Percentiles rank a stretch among this genome's conserved stretches.
Evolutionary conservation across 1,140 invertebrate genomes (phyloP).

Genomic region (Trichogramma pretiosum): DNA sequence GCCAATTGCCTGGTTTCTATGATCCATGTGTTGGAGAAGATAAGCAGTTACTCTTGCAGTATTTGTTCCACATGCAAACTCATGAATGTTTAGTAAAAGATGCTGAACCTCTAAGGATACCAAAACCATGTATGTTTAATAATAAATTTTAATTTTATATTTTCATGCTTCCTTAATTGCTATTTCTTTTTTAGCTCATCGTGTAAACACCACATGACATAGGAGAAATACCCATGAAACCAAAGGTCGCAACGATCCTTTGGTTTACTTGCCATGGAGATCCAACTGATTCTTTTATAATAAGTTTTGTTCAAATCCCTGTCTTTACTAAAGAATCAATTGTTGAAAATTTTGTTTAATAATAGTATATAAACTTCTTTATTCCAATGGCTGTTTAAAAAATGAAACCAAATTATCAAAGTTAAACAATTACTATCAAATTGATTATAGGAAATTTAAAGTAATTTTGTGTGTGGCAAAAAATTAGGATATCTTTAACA

Average conservation of each 20-base stretch:
- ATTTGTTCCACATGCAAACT: constrained; percentile 69
- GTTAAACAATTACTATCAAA: too few species aligned
- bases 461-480: too few species aligned
- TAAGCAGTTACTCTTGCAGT: constrained; percentile 80
- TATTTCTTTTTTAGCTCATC: constrained; percentile 40
- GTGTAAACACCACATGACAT: constrained; percentile 45
- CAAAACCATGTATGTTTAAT: constrained; percentile 51
- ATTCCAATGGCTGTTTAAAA: background rate
- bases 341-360: constrained; percentile 1
- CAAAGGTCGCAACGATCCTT: constrained; percentile 9
- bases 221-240: constrained; percentile 16
- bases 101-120: constrained; percentile 68
- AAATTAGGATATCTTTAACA: too few species aligned
- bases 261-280: constrained; percentile 9
- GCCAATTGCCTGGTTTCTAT: constrained; percentile 91
- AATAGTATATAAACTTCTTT: constrained; percentile 7
- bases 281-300: too few species aligned
- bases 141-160: constrained; percentile 4
- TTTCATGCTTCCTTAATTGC: too few species aligned
- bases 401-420: too few species aligned
- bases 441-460: too few species aligned
- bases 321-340: constrained; percentile 1
- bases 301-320: too few species aligned
- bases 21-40: constrained; percentile 91
- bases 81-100: constrained; percentile 77